Percentiles rank a stretch among this genome's conserved stretches.
Evolutionary conservation across 2,888 invertebrate species (phyloP).

Genomic region (Diplolepis rosae): DNA sequence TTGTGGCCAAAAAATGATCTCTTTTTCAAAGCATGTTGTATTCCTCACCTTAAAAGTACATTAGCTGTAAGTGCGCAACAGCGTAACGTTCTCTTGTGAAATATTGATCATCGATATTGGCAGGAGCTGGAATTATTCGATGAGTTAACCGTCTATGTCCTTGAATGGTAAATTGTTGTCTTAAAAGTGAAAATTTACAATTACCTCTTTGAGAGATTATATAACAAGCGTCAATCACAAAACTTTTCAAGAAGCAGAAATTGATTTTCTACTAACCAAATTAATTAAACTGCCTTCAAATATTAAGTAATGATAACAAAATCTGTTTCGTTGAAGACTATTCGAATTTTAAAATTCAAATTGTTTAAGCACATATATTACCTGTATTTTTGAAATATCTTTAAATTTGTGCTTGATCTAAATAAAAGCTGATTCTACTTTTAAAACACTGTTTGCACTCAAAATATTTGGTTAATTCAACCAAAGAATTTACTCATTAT

Average conservation of each 20-base stretch:
- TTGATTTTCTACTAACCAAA: not conserved
- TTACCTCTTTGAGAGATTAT: not conserved
- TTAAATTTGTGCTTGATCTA: too few species aligned
- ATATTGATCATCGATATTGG: slow-evolving; percentile 22
- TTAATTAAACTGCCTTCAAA: not conserved
- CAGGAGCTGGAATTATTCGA: not conserved
- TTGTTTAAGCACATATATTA: too few species aligned
- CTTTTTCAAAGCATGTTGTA: not conserved
- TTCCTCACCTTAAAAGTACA: slow-evolving; percentile 15
- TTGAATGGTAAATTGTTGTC: slow-evolving; percentile 15
- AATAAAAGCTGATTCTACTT: too few species aligned
- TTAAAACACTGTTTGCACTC: too few species aligned
- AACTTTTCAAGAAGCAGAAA: not conserved
- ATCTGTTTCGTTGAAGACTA: not conserved
- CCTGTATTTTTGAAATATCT: too few species aligned
- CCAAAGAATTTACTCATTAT: too few species aligned
- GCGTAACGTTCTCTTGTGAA: slow-evolving; percentile 7
- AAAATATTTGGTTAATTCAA: too few species aligned
- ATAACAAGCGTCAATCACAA: not conserved
- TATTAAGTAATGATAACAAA: not conserved
- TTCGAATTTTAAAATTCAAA: too few species aligned
- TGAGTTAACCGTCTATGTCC: not conserved
- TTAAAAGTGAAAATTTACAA: not conserved
- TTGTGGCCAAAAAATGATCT: too few species aligned
- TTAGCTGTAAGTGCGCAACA: slow-evolving; percentile 19